Conservation (phyloP, 2,888 invertebrate genomes). For the Agriotes lineatus region DNA sequence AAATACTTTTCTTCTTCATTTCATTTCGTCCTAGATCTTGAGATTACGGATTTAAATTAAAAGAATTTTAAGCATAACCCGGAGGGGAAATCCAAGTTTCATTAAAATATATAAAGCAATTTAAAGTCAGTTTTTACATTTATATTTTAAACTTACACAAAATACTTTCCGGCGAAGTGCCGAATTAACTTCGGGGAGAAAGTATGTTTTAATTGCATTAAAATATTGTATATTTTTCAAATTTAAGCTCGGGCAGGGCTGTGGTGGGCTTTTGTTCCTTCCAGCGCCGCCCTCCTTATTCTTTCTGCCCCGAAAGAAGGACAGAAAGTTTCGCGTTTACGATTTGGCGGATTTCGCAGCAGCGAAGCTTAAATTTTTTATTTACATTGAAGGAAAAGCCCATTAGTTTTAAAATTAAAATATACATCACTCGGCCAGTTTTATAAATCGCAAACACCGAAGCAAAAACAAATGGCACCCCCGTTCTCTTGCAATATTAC, state of each 20-base stretch:
- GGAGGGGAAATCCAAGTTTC: constrained; percentile 56
- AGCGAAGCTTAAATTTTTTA: constrained; percentile 60
- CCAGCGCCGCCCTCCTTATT: constrained; percentile 24
- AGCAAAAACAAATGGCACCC: constrained; percentile 63
- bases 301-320: constrained; percentile 44
- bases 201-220: constrained; percentile 60
- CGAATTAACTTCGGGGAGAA: constrained; percentile 54
- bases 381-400: constrained; percentile 62
- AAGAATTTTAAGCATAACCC: constrained; percentile 55
- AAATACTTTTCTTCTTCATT: constrained; percentile 48
- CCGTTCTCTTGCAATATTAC: constrained; percentile 63
- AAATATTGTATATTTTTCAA: constrained; percentile 58
- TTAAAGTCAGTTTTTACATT: constrained; percentile 56
- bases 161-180: constrained; percentile 52
- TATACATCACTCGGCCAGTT: constrained; percentile 62
- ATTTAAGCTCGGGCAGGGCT: constrained; percentile 52
- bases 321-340: constrained; percentile 58
- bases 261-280: constrained; percentile 38
- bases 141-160: constrained; percentile 53
- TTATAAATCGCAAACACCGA: constrained; percentile 56
- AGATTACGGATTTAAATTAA: constrained; percentile 56
- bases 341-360: constrained; percentile 55
- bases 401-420: constrained; percentile 66
- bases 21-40: constrained; percentile 47
- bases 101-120: constrained; percentile 58